These are phyloP conservation scores for Drosophila peninsularis DNA, from an alignment of 2,888 invertebrate species.

Conservation along the genomic window DNA sequence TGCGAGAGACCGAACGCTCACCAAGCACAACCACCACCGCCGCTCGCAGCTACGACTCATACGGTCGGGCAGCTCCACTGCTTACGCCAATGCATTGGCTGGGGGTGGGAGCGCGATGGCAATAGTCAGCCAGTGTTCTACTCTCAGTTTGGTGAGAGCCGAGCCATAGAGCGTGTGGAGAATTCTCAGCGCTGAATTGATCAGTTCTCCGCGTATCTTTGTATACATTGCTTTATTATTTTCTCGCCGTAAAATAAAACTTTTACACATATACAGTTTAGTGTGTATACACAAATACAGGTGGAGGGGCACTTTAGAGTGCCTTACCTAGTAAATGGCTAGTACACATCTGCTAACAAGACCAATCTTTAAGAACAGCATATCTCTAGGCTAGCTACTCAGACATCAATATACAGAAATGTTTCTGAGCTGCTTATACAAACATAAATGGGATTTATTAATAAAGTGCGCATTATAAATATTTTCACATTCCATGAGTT, in stretches of 20 bases:
- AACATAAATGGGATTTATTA: not conserved
- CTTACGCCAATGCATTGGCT: conserved; percentile 27
- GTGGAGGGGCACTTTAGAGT: not conserved
- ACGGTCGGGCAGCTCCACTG: conserved; percentile 33
- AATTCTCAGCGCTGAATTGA: conserved; percentile 38
- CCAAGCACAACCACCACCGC: conserved; percentile 34
- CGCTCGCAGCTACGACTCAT: conserved; percentile 17
- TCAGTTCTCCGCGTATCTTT: conserved; percentile 35
- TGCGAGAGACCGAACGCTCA: conserved; percentile 37
- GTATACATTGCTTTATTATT: conserved; percentile 25
- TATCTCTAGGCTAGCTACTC: no score
- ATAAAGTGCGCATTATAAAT: not conserved
- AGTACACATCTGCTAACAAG: not conserved
- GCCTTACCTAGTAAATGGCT: not conserved
- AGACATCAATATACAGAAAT: not conserved
- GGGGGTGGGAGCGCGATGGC: conserved; percentile 39
- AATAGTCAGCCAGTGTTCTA: conserved; percentile 43
- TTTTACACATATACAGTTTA: not conserved
- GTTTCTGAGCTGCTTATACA: not conserved
- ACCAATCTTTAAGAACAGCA: not conserved
- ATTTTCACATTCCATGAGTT: not conserved
- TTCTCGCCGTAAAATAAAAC: conserved; percentile 16
- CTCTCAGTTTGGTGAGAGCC: conserved; percentile 21
- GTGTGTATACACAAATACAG: not conserved
- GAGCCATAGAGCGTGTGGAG: conserved; percentile 7